Percentiles rank a stretch among this genome's conserved stretches.
These are phyloP conservation scores for Notarius lentiginosus DNA, from an alignment of 2,113 vertebrate genomes.

Conservation along the genomic window DNA sequence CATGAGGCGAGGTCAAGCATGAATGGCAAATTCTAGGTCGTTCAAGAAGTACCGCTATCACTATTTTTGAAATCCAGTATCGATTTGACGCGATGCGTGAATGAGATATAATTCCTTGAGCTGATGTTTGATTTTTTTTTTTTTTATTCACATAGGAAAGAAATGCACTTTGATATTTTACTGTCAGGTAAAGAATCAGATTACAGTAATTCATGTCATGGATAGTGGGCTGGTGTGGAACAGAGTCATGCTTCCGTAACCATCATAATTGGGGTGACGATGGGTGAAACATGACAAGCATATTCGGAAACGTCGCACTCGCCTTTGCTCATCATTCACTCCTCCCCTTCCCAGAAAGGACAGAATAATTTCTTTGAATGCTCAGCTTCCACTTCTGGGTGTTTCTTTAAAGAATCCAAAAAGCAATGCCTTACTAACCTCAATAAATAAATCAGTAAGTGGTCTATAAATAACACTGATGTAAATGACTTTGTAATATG, in stretches of 20 bases:
- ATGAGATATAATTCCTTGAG: background rate
- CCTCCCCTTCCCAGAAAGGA: constrained; percentile 50
- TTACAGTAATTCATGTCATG: constrained; percentile 45
- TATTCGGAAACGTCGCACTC: constrained; percentile 17
- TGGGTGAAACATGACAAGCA: constrained; percentile 24
- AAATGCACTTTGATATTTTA: background rate
- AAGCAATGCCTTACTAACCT: background rate
- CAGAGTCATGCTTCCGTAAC: constrained; percentile 36
- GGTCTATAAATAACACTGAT: background rate
- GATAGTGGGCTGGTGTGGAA: constrained; percentile 44
- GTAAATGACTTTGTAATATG: background rate
- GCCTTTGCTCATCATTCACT: constrained; percentile 17
- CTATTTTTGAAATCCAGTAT: background rate
- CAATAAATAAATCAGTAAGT: background rate
- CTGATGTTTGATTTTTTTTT: background rate
- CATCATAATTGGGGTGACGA: constrained; percentile 10
- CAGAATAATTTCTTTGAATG: constrained; percentile 11
- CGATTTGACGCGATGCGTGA: background rate
- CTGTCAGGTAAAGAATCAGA: constrained; percentile 29
- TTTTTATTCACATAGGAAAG: constrained; percentile 23
- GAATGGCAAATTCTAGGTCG: constrained; percentile 1
- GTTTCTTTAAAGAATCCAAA: background rate
- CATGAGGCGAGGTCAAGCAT: constrained; percentile 8
- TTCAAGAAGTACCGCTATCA: background rate
- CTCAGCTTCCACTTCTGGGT: background rate